Base-by-base conservation (phyloP, 2,797 vertebrate species). In the Gouania willdenowi region DNA sequence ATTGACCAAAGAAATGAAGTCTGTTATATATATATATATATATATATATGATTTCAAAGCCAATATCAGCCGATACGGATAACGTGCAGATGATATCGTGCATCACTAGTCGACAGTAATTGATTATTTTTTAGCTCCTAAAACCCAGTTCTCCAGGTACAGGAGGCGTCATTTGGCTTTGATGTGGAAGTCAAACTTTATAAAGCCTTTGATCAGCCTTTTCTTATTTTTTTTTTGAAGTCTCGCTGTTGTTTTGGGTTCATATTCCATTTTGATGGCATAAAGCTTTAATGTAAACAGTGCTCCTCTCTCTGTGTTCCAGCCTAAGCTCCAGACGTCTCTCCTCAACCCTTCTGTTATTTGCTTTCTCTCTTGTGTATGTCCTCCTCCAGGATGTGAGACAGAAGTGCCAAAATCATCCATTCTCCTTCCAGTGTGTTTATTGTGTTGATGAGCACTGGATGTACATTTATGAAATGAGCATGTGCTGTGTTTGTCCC, bases 241-340 rank as follows among this genome's bases (percentile, higher is more conserved):
- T 63, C 32, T 72, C 66, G 55, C 52, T 46, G 36, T 65, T 38
- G 0, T 8, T 53, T 60, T 54, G 15, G 28, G 49, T 72, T 50
- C 10, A 10, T 23, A 58, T 44, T 71, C 31, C 26, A 24, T 45
- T 39, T 26, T 56, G 23, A 57, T 41, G 33, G 62, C 59, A 50
- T 57, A 57, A 73, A 83, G 79, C 82, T 85, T 84, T 85, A 78
- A 75, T 56, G 68, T 77, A 41, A 63, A 77, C 22, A 76, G 79
- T 81, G 81, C 79, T 81, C 53, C 41, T 65, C 35, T n/a, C 55
- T 77, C 56, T 75, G 59, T 59, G 41, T 58, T 66, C 67, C 55
- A 35, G 70, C 66, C 65, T 69, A n/a, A n/a, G 76, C 44, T 20
- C 0, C 24, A 16, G 43, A 40, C 36, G 29, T 41, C 47, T 31